Conservation (phyloP, 2,113 vertebrate genomes). For the Aleadryas rufinucha region DNA sequence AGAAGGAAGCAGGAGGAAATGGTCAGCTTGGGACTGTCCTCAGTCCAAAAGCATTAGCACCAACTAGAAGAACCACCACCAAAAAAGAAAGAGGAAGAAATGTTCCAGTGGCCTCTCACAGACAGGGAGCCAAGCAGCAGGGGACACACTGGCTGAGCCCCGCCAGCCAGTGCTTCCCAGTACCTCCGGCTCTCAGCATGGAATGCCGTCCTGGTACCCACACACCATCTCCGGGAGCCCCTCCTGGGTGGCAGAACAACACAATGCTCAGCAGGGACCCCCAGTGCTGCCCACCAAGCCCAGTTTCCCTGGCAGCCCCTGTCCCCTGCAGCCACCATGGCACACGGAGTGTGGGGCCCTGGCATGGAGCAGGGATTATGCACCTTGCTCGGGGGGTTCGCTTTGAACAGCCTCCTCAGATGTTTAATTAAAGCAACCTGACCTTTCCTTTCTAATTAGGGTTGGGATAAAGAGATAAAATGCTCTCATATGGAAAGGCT, state of each 20-base stretch:
- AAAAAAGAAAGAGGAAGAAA: not conserved
- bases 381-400: not conserved
- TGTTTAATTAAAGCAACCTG: not conserved
- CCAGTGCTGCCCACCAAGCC: not conserved
- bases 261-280: not conserved
- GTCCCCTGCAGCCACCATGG: fast-evolving
- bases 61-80: not conserved
- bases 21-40: not conserved
- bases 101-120: not conserved
- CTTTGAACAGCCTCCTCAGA: not conserved
- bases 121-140: not conserved
- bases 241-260: constrained; percentile 27
- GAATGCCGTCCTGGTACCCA: not conserved
- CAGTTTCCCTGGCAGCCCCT: not conserved
- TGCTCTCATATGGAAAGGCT: not conserved
- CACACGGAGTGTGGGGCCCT: fast-evolving
- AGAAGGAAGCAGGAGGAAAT: not conserved
- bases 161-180: not conserved
- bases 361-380: not conserved
- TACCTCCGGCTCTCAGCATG: not conserved
- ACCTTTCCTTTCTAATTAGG: not conserved
- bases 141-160: not conserved
- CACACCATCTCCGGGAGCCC: not conserved
- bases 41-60: not conserved
- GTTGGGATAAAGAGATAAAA: not conserved